phyloP scores from a whole-genome alignment of 2,888 invertebrate genomes.

The Nemoura dubitans region DNA sequence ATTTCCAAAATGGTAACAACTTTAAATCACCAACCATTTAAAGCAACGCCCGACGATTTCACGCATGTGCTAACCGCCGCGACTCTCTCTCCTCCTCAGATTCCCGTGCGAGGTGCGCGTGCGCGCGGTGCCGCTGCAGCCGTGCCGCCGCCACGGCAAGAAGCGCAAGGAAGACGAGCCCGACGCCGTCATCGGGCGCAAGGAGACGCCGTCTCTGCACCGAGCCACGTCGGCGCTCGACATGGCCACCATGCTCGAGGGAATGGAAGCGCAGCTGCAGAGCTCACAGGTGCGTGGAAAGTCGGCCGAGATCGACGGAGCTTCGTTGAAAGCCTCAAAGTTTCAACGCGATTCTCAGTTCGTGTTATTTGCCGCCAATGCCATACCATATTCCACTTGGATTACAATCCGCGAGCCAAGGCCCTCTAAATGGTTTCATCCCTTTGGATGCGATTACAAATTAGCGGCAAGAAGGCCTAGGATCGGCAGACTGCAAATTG shows the following conservation, averaged over 20 bases:
- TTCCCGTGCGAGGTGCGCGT: conserved; percentile 89
- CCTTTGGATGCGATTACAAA: no score
- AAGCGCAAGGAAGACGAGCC: conserved; percentile 79
- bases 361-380: no score
- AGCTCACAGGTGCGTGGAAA: conserved; percentile 75
- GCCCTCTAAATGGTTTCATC: no score
- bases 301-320: no score
- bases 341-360: background rate
- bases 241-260: conserved; percentile 81
- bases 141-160: conserved; percentile 81
- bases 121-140: conserved; percentile 83
- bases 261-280: conserved; percentile 80
- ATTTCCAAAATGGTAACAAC: no score
- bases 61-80: background rate
- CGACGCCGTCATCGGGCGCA: conserved; percentile 61
- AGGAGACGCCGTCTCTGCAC: conserved; percentile 58
- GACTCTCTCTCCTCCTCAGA: conserved; percentile 60
- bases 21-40: background rate
- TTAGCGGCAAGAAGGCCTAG: no score
- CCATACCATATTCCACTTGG: no score
- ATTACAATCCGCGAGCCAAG: no score
- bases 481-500: no score
- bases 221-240: conserved; percentile 69
- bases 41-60: no score
- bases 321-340: no score